Evolutionary conservation across 2,888 invertebrate genomes (phyloP).

Genomic region (Itoplectis maculator): DNA sequence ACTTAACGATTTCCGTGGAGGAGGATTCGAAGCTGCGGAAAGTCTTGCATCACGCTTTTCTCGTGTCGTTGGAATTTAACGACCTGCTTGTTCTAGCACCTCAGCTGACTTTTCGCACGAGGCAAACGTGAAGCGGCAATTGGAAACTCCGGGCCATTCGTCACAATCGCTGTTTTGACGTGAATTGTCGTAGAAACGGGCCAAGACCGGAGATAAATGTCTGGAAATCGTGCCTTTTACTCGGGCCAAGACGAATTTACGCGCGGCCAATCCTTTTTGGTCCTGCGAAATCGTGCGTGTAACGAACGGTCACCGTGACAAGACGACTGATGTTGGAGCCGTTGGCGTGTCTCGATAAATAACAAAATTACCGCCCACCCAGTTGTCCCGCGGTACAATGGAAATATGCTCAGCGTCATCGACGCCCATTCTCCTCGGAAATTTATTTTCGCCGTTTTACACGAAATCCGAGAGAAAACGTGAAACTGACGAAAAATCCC

Average conservation of each 20-base stretch:
- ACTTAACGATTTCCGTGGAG: slow-evolving; percentile 7
- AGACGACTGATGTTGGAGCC: background rate
- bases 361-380: slow-evolving; percentile 29
- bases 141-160: slow-evolving; percentile 34
- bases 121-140: slow-evolving; percentile 35
- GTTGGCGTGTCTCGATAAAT: slow-evolving; percentile 9
- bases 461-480: slow-evolving; percentile 13
- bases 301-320: slow-evolving; percentile 6
- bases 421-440: slow-evolving; percentile 14
- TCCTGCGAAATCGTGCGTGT: slow-evolving; percentile 14
- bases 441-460: slow-evolving; percentile 28
- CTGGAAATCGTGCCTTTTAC: slow-evolving; percentile 43
- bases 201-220: slow-evolving; percentile 50
- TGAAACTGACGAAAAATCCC: background rate
- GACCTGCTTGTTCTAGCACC: slow-evolving; percentile 8
- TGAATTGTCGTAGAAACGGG: slow-evolving; percentile 45
- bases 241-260: slow-evolving; percentile 22
- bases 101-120: slow-evolving; percentile 12
- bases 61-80: slow-evolving; percentile 30
- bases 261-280: slow-evolving; percentile 25
- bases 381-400: background rate
- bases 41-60: slow-evolving; percentile 20
- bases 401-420: slow-evolving; percentile 32
- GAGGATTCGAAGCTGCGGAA: background rate
- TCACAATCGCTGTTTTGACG: slow-evolving; percentile 48